Evolutionary conservation across 92 coral and sea anemone genomes (phyloP).

Genomic region (Porites evermanni): DNA sequence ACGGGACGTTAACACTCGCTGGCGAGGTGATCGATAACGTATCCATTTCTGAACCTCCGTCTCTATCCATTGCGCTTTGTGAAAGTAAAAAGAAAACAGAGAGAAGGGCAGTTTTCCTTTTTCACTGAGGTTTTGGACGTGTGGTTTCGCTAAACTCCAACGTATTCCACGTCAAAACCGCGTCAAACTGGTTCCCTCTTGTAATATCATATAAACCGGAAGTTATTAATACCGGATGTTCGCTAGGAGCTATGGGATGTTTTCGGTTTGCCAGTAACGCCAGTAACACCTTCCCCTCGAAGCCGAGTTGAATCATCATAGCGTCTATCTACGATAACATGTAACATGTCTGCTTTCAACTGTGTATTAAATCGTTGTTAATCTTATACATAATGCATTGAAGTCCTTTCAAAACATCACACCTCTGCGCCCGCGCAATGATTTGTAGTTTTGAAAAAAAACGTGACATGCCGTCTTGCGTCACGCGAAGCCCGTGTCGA

Average conservation of each 20-base stretch:
- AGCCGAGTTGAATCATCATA: no score
- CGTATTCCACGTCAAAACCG: constrained; percentile 20
- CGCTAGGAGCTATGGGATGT: no score
- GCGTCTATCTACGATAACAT: no score
- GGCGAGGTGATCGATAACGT: background rate
- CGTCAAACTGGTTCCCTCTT: constrained; percentile 59
- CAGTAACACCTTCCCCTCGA: no score
- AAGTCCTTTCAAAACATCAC: no score
- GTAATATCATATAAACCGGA: background rate
- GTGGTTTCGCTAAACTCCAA: background rate
- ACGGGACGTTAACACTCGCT: background rate
- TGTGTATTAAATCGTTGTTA: no score
- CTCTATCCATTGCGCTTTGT: constrained; percentile 19
- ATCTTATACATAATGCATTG: no score
- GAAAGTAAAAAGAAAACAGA: no score
- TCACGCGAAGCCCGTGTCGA: background rate
- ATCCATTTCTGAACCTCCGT: constrained; percentile 10
- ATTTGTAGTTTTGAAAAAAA: background rate
- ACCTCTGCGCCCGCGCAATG: background rate
- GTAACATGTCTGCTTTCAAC: no score
- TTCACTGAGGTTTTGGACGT: background rate
- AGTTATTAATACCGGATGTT: no score
- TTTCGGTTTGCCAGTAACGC: background rate
- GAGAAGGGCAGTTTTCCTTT: background rate
- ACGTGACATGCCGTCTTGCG: no score